Conservation (phyloP, 2,888 invertebrate species). For the Nemurella pictetii region DNA sequence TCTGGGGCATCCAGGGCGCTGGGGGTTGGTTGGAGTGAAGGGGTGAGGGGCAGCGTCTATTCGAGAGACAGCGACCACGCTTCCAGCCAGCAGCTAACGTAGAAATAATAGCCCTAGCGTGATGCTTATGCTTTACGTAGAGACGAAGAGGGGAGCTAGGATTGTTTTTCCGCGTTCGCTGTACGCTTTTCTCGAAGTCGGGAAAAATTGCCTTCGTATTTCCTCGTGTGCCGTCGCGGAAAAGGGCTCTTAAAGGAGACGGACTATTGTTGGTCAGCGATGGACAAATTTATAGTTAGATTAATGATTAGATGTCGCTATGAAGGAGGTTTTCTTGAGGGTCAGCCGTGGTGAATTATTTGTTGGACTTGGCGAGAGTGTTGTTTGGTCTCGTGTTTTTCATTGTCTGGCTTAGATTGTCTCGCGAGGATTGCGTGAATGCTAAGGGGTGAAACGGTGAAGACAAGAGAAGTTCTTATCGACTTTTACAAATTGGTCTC, state of each 20-base stretch:
- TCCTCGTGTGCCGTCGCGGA: neutral
- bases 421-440: neutral
- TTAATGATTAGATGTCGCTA: neutral
- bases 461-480: neutral
- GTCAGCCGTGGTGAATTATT: neutral
- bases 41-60: neutral
- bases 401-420: neutral
- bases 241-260: neutral
- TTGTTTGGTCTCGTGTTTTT: neutral
- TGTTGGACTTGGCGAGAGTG: neutral
- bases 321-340: no score
- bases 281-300: neutral
- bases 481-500: neutral
- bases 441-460: neutral
- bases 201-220: neutral
- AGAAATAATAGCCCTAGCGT: slow-evolving; percentile 28
- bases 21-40: neutral
- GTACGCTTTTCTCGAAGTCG: neutral
- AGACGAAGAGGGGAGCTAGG: neutral
- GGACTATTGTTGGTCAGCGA: neutral
- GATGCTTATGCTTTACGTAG: neutral
- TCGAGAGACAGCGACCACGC: no score
- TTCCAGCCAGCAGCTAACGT: slow-evolving; percentile 19
- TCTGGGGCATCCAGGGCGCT: neutral
- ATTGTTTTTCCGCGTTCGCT: neutral